phyloP scores from a whole-genome alignment of 2,113 vertebrate species.

The Garra rufa region DNA sequence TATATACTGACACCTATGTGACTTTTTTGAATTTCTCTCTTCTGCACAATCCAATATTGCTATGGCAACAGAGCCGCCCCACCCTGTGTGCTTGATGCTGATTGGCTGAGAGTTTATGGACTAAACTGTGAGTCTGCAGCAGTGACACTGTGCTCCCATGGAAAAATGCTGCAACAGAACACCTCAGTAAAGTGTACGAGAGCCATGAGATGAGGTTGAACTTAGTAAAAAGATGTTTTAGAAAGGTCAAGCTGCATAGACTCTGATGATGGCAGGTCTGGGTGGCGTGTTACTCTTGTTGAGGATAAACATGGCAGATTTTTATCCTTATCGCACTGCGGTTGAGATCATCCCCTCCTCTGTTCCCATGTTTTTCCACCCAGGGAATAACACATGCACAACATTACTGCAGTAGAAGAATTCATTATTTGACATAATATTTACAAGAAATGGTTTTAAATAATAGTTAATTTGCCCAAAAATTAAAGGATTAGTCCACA shows the following conservation, averaged over 20 bases:
- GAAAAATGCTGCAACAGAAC: background rate
- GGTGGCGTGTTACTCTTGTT: background rate
- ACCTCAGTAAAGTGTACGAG: background rate
- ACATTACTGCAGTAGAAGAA: background rate
- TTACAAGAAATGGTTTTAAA: background rate
- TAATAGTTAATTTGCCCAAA: background rate
- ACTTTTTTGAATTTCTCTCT: constrained; percentile 40
- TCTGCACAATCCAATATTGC: constrained; percentile 38
- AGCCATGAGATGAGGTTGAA: background rate
- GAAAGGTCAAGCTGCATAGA: background rate
- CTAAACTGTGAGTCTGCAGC: background rate
- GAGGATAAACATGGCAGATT: background rate
- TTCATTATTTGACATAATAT: background rate
- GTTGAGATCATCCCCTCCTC: constrained; percentile 23
- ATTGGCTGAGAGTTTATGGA: constrained; percentile 48
- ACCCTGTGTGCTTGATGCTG: constrained; percentile 48
- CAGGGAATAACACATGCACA: background rate
- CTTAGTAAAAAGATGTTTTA: background rate
- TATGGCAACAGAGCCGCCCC: constrained; percentile 51
- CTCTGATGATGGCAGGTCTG: constrained; percentile 8
- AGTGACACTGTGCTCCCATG: background rate
- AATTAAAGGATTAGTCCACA: too few species aligned
- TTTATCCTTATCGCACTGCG: constrained; percentile 32
- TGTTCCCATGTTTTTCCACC: constrained; percentile 25
- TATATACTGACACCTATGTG: constrained; percentile 39